These are phyloP conservation scores for Pammene fasciana DNA, from an alignment of 2,888 invertebrate genomes.

Conservation along the genomic window DNA sequence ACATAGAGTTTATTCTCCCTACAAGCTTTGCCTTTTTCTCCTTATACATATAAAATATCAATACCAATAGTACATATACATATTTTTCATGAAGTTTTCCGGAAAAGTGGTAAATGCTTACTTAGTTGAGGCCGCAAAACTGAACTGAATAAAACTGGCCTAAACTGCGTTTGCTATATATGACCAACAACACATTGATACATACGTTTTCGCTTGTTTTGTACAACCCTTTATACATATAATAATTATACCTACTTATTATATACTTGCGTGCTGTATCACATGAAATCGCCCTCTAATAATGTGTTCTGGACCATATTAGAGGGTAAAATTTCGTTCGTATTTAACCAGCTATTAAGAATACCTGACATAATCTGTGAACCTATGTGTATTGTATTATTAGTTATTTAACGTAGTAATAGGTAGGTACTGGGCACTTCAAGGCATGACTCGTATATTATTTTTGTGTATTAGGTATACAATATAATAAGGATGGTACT, in stretches of 20 bases:
- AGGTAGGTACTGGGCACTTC: too few species aligned
- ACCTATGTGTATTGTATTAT: background rate
- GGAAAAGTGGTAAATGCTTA: background rate
- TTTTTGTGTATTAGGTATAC: too few species aligned
- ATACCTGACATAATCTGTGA: background rate
- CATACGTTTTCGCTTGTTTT: background rate
- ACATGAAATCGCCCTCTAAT: background rate
- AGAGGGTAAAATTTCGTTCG: background rate
- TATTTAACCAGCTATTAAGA: background rate
- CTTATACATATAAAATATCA: background rate
- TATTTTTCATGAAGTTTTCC: background rate
- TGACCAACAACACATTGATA: background rate
- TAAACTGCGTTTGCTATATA: background rate
- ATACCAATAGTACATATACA: background rate
- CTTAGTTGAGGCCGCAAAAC: conserved; percentile 13
- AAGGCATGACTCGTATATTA: too few species aligned
- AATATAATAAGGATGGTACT: too few species aligned
- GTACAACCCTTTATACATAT: background rate
- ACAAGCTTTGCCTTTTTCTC: conserved; percentile 17
- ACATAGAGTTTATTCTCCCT: conserved; percentile 4
- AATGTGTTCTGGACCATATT: background rate
- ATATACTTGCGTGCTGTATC: background rate
- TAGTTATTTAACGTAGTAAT: background rate
- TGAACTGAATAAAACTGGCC: conserved; percentile 13
- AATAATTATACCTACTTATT: background rate